A percentile compares a stretch with the other conserved stretches of the same genome.
phyloP scores from a whole-genome alignment of 1,140 invertebrate genomes.

The Drosophila cardini region DNA sequence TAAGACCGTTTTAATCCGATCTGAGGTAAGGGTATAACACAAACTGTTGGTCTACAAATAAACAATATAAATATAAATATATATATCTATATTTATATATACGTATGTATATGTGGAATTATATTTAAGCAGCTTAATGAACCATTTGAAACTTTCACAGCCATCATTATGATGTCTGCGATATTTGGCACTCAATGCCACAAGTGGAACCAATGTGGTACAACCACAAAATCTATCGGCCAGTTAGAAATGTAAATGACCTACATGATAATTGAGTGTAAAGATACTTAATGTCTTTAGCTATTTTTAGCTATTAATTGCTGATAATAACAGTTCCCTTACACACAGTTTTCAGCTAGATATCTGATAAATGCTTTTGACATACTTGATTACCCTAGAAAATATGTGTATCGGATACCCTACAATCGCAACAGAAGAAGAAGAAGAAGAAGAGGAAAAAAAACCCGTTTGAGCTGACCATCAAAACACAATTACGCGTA shows the following conservation, averaged over 20 bases:
- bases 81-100: too few relatives aligned
- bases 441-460: not conserved
- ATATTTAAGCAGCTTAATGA: constrained; percentile 79
- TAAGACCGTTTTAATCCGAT: constrained; percentile 11
- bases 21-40: constrained; percentile 17
- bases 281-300: not conserved
- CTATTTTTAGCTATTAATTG: constrained; percentile 4
- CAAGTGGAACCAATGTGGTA: constrained; percentile 73
- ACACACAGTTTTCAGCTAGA: not conserved
- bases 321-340: not conserved
- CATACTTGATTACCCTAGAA: constrained; percentile 13
- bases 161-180: constrained; percentile 76
- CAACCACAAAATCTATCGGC: constrained; percentile 7
- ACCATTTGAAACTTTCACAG: constrained; percentile 80
- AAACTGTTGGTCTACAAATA: constrained; percentile 43
- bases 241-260: constrained; percentile 19
- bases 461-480: constrained; percentile 72
- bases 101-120: constrained; percentile 25
- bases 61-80: too few relatives aligned
- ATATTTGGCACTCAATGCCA: constrained; percentile 74
- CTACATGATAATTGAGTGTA: constrained; percentile 24
- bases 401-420: constrained; percentile 45
- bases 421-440: constrained; percentile 6
- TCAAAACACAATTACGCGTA: constrained; percentile 70
- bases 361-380: not conserved